phyloP scores from a whole-genome alignment of 1,140 invertebrate species.

The Zaprionus ornatus region DNA sequence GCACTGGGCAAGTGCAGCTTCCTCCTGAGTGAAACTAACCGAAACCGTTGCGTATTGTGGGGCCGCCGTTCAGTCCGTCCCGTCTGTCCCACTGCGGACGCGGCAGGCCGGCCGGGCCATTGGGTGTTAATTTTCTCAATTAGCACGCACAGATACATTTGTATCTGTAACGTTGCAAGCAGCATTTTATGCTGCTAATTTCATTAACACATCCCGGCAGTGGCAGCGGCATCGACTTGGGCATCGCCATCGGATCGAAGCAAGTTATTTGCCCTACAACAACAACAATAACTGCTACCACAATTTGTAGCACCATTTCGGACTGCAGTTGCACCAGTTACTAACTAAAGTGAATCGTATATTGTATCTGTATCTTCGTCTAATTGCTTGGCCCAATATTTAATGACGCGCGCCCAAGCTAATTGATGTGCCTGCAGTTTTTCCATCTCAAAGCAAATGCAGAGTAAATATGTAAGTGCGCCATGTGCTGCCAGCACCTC shows the following conservation, averaged over 20 bases:
- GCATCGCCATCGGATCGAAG: conserved; percentile 14
- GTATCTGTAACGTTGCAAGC: conserved; percentile 73
- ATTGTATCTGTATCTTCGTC: conserved; percentile 14
- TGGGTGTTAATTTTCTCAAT: conserved; percentile 83
- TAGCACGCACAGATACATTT: conserved; percentile 76
- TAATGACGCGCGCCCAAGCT: conserved; percentile 64
- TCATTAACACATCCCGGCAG: conserved; percentile 76
- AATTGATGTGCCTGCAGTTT: conserved; percentile 46
- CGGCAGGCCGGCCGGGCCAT: conserved; percentile 33
- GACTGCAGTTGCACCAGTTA: conserved; percentile 39
- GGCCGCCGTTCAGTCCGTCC: conserved; percentile 19
- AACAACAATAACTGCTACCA: conserved; percentile 1
- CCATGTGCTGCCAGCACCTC: conserved; percentile 39
- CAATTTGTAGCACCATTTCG: conserved; percentile 32
- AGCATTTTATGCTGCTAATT: conserved; percentile 83
- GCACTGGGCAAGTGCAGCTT: conserved; percentile 32
- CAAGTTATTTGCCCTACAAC: conserved; percentile 56
- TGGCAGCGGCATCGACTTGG: conserved; percentile 23
- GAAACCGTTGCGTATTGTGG: conserved; percentile 64
- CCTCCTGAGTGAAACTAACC: conserved; percentile 71
- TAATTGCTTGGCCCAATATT: conserved; percentile 69
- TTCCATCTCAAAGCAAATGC: conserved; percentile 19
- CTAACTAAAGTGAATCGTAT: conserved; percentile 9
- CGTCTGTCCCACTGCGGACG: neutral
- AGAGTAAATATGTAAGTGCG: conserved; percentile 68